Evolutionary conservation across 2,888 invertebrate species (phyloP), one percentile per base, ranked within the genome.

Genomic region (Pseudolycoriella hygida): DNA sequence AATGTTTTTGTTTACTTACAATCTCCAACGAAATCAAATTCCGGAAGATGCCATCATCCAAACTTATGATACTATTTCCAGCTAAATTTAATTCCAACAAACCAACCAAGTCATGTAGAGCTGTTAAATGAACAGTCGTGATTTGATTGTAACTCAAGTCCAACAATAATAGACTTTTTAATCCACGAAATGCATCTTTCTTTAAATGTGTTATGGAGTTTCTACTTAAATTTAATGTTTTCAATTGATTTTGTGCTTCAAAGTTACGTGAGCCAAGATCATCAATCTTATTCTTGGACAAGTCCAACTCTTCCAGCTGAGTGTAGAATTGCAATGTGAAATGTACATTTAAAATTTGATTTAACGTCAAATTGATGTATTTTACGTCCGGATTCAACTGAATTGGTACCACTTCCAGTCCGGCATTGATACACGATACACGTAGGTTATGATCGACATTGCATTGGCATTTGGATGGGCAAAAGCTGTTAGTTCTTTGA

Each of bases 371-470:
- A 60, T 84, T 82, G 58, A 92, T 80, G 64, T 80, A 77, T 44
- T 76, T 77, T 43, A 86, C 76, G 60, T 85, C 85, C 37, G 92
- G 92, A 64, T 89, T 89, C 53, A 89, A 72, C 60, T 87, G 87
- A 54, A 88, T 87, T 49, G 89, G 89, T 45, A 89, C 83, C 54
- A 85, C 80, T 60, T 85, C 85, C 52, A 89, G 73, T 49, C 75
- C 76, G 45, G 85, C 84, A 56, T 76, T 76, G 52, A 79, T 77
- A 63, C 89, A 89, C 51, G 77, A 74, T 20, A 82, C 81, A 48
- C 75, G 74, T 51, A 84, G 74, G 51, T 75, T 68, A 44, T 80
- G 76, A 61, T 88, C 86, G 60, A 79, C 77, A 69, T 81, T 77
- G 70, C 89, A 89, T 50, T 73, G 72, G 64, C 89, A 89, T 55